Conservation (phyloP, 2,113 vertebrate genomes). For the Chlorodrepanis virens region DNA sequence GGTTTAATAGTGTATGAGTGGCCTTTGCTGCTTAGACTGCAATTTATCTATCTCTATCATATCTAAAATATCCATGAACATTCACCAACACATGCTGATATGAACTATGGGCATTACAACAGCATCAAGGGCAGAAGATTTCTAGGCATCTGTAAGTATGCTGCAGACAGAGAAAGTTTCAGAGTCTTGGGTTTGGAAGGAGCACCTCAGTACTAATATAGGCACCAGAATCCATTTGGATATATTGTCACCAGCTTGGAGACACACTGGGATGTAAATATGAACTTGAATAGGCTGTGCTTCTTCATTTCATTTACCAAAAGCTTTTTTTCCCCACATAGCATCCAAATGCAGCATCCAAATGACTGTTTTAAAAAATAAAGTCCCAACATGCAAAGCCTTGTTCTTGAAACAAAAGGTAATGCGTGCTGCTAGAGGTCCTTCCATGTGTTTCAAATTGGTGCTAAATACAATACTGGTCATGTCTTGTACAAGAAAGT, state of each 20-base stretch:
- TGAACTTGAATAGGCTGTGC: background rate
- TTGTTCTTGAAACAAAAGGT: background rate
- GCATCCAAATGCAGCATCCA: background rate
- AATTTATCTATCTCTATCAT: background rate
- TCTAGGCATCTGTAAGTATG: background rate
- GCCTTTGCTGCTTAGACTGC: background rate
- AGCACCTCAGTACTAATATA: background rate
- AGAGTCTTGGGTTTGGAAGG: background rate
- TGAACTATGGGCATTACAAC: background rate
- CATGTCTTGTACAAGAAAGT: background rate
- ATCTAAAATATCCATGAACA: background rate
- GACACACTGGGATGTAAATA: background rate
- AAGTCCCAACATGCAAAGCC: background rate
- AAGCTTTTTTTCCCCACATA: background rate
- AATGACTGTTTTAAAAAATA: background rate
- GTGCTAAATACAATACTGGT: background rate
- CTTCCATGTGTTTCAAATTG: background rate
- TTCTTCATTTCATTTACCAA: background rate
- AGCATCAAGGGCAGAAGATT: background rate
- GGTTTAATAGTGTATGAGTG: background rate
- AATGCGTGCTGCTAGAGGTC: background rate
- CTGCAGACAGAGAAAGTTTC: background rate
- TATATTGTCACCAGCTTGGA: background rate
- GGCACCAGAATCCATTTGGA: background rate
- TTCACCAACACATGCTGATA: background rate